Evolutionary conservation across 2,113 vertebrate genomes (phyloP), one percentile per base, ranked within the genome.

Genomic region (Zosterops borbonicus): DNA sequence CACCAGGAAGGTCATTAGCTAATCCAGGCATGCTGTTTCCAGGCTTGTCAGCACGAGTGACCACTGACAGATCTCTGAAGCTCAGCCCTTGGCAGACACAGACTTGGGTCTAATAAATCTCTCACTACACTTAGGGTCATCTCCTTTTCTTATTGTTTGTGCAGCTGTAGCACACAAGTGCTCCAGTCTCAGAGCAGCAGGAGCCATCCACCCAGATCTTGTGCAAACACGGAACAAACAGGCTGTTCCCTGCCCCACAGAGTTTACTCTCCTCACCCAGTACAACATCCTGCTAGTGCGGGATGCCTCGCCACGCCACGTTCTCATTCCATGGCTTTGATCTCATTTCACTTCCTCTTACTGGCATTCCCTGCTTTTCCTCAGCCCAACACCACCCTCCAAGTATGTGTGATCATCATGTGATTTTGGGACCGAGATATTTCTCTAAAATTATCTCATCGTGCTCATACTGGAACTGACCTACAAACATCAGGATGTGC

Each of bases 341-440:
- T 49, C 70, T 50, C 46, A 9, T 71, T 89, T 80, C 46, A 37
- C 44, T 87, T 87, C 74, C 69, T 87, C 76, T 70, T 52, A 28
- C 8, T 39, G 35, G 8, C 14, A 23, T 73, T 83, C 31, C 33
- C 21, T 58, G 29, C 28, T 83, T 79, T 55, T 83, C 59, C 65
- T 39, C 41, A 87, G 84, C 33, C 31, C 29, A 63, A 4, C 8
- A 9, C 35, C 35, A 65, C 0, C 0, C 12, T 71, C 52, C 0
- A 0, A 67, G 12, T 14, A 74, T 3, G 3, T 15, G 28, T 13
- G 6, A 83, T 7, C 67, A 62, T 52, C 62, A 65, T 18, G 4
- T 16, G n/a, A 91, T 28, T 81, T n/a, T 49, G n/a, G 50, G 28
- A 82, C n/a, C 0, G 0, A 85, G n/a, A 80, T 4, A 65, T 11